Evolutionary conservation across 2,888 invertebrate genomes (phyloP).

Genomic region (Tiliacea citrago): DNA sequence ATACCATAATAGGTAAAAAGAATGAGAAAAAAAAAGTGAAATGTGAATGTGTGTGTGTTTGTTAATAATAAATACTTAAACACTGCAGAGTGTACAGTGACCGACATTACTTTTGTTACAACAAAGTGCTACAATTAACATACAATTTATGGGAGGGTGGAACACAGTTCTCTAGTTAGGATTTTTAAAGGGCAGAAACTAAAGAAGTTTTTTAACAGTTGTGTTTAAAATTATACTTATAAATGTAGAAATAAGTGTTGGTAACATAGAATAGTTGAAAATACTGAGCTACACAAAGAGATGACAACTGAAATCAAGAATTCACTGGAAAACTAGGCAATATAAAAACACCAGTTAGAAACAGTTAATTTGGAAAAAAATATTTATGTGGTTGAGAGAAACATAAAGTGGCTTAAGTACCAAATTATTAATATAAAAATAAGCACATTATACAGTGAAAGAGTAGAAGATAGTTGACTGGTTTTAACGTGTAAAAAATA

Average conservation of each 20-base stretch:
- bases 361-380: not conserved
- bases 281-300: not conserved
- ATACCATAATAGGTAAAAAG: too few relatives aligned
- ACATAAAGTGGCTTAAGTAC: not conserved
- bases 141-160: conserved; percentile 54
- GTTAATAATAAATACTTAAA: conserved; percentile 32
- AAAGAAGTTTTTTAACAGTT: too few relatives aligned
- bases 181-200: conserved; percentile 30
- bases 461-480: not conserved
- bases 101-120: conserved; percentile 47
- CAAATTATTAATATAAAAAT: not conserved
- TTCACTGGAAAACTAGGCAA: not conserved
- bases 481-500: not conserved
- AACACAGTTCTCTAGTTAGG: conserved; percentile 15
- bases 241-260: not conserved
- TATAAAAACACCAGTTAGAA: not conserved
- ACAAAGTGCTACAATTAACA: conserved; percentile 55
- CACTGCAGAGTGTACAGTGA: conserved; percentile 25
- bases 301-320: not conserved
- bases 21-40: too few relatives aligned
- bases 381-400: not conserved
- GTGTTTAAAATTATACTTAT: not conserved
- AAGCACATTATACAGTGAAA: not conserved
- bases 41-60: too few relatives aligned
- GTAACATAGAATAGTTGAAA: too few relatives aligned